A percentile compares a stretch with the other conserved stretches of the same genome.
Conservation (phyloP, 1,140 invertebrate genomes). For the Micrasema minimum region DNA sequence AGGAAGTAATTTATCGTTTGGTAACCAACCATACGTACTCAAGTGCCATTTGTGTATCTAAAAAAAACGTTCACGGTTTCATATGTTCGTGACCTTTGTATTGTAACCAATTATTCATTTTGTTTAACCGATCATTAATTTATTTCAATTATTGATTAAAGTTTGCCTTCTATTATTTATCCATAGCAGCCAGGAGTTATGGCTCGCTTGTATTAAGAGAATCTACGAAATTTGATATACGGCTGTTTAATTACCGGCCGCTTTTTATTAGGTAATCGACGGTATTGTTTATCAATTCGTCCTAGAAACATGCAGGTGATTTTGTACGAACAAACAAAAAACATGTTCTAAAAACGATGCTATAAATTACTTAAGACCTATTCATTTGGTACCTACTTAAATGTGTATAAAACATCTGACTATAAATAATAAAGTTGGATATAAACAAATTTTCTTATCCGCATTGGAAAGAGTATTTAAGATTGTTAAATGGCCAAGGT, state of each 20-base stretch:
- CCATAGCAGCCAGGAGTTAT: constrained; percentile 5
- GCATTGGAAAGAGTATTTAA: background rate
- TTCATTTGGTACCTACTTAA: too few species aligned
- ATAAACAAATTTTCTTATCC: too few species aligned
- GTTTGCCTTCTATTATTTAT: constrained; percentile 16
- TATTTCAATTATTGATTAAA: constrained; percentile 25
- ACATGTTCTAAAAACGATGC: too few species aligned
- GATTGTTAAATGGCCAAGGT: constrained; percentile 17
- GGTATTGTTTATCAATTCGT: constrained; percentile 5
- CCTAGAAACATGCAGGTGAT: constrained; percentile 2
- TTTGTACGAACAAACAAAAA: too few species aligned
- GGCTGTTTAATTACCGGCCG: background rate
- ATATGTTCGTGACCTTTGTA: constrained; percentile 6
- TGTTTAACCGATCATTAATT: constrained; percentile 16
- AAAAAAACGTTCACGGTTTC: constrained; percentile 6
- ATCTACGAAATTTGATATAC: constrained; percentile 19
- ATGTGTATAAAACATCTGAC: too few species aligned
- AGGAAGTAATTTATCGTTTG: constrained; percentile 1
- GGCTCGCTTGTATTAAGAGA: background rate
- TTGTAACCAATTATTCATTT: constrained; percentile 17
- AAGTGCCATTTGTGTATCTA: constrained; percentile 15
- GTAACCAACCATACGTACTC: background rate
- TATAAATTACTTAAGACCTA: too few species aligned
- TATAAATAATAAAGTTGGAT: too few species aligned
- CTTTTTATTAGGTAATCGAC: background rate